Percentiles rank a stretch among this genome's conserved stretches.
phyloP scores from a whole-genome alignment of 1,140 invertebrate genomes.

The Scaptomyza graminum region DNA sequence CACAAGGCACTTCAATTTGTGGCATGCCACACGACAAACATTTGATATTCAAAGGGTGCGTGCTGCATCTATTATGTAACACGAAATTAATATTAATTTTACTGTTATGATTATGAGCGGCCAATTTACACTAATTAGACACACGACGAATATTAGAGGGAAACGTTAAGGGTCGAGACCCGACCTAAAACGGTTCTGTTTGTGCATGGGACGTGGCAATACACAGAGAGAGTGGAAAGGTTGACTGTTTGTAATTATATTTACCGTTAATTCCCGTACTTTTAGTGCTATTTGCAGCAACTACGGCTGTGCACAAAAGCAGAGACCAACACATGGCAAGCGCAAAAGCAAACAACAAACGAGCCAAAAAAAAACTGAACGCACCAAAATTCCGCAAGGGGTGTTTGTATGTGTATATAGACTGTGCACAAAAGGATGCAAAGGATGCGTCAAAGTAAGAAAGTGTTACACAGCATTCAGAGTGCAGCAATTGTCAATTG shows the following conservation, averaged over 20 bases:
- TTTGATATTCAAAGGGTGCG: constrained; percentile 7
- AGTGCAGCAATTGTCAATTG: constrained; percentile 17
- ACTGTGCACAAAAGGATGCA: not conserved
- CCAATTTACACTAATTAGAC: constrained; percentile 74
- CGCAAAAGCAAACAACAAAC: constrained; percentile 10
- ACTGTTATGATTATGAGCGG: constrained; percentile 71
- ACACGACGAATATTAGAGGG: constrained; percentile 48
- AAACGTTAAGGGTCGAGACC: constrained; percentile 17
- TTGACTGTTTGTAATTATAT: constrained; percentile 63
- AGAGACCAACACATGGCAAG: constrained; percentile 11
- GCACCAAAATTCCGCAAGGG: constrained; percentile 27
- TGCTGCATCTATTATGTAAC: constrained; percentile 32
- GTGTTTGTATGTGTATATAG: not conserved
- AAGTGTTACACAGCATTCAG: constrained; percentile 5
- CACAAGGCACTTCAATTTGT: constrained; percentile 19
- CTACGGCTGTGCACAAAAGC: constrained; percentile 39
- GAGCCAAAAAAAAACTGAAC: not conserved
- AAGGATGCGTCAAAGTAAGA: not conserved
- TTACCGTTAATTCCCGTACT: constrained; percentile 62
- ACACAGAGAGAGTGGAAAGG: too few species aligned
- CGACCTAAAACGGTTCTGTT: constrained; percentile 8
- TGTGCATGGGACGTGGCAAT: too few species aligned
- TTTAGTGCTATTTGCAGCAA: constrained; percentile 49
- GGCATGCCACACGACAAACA: constrained; percentile 1
- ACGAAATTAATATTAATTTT: constrained; percentile 71